Evolutionary conservation across 2,888 invertebrate species (phyloP).

Genomic region (Ypsolopha scabrella): DNA sequence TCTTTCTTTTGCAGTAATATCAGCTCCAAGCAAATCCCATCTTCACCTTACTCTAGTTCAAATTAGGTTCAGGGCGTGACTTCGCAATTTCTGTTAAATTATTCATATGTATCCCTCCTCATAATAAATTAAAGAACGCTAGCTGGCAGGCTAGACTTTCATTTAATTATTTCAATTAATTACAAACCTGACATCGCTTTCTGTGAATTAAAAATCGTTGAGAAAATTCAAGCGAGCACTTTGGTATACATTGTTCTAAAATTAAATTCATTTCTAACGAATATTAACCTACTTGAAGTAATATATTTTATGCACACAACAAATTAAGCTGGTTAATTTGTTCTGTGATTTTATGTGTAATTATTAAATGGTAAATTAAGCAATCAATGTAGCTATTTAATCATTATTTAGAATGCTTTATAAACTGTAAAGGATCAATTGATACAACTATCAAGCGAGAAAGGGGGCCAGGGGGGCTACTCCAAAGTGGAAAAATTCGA

Average conservation of each 20-base stretch:
- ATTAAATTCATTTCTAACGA: not conserved
- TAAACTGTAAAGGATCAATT: too few relatives aligned
- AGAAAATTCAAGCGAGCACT: not conserved
- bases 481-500: too few relatives aligned
- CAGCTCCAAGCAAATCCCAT: not conserved
- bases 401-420: too few relatives aligned
- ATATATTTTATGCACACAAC: too few relatives aligned
- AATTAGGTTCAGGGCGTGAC: conserved; percentile 37
- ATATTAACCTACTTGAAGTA: not conserved
- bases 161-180: conserved; percentile 1
- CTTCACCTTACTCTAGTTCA: conserved; percentile 25
- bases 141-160: not conserved
- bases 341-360: too few relatives aligned
- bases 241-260: not conserved
- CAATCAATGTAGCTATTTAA: too few relatives aligned
- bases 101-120: conserved; percentile 29
- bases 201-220: not conserved
- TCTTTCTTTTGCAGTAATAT: too few relatives aligned
- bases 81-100: conserved; percentile 35
- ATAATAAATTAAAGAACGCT: conserved; percentile 1
- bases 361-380: too few relatives aligned
- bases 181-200: not conserved
- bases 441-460: too few relatives aligned
- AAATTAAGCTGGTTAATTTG: too few relatives aligned
- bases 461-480: too few relatives aligned